A percentile compares a stretch with the other conserved stretches of the same genome.
phyloP scores from a whole-genome alignment of 1,140 invertebrate genomes.

The Dolichoris vasculosae region DNA sequence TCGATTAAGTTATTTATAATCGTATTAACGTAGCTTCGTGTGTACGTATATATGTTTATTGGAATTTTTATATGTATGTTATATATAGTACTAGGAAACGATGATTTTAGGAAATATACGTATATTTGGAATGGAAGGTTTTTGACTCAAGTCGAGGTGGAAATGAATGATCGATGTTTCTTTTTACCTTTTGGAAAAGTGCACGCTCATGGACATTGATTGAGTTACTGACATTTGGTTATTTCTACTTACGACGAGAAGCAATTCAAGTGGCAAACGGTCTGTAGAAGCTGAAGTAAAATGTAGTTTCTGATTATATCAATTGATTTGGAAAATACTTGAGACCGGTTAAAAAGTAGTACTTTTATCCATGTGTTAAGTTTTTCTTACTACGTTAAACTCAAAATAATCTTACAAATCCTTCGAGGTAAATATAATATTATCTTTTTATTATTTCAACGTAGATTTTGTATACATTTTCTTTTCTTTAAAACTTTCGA shows the following conservation, averaged over 20 bases:
- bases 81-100: constrained; percentile 23
- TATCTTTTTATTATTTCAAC: not conserved
- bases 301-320: constrained; percentile 8
- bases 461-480: not conserved
- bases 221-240: constrained; percentile 38
- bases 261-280: not conserved
- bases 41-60: not conserved
- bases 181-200: constrained; percentile 13
- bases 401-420: not conserved
- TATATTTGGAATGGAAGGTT: not conserved
- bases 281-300: not conserved
- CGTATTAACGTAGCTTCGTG: not conserved
- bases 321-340: not conserved
- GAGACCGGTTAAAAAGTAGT: not conserved
- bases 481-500: too few relatives aligned
- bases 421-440: not conserved
- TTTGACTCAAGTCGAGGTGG: not conserved
- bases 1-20: constrained; percentile 19
- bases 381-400: not conserved
- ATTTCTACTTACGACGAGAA: constrained; percentile 4
- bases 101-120: constrained; percentile 7
- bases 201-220: constrained; percentile 35
- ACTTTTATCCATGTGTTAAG: not conserved
- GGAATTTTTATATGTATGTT: too few relatives aligned
- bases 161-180: constrained; percentile 22